Percentiles rank a stretch among this genome's conserved stretches.
phyloP scores from a whole-genome alignment of 2,113 vertebrate genomes.

The Gobio gobio region DNA sequence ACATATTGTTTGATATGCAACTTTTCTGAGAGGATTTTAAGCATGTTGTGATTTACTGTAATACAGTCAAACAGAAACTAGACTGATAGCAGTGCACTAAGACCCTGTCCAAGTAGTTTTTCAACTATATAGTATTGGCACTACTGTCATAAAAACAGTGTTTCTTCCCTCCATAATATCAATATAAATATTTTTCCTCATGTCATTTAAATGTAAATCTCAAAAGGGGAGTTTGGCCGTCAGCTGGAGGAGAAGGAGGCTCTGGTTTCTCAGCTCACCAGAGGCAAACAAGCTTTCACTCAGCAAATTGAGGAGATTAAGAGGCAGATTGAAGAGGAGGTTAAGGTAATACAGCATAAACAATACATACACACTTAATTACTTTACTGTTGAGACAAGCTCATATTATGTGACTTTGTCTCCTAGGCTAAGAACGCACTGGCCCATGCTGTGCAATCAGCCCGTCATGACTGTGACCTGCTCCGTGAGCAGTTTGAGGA shows the following conservation, averaged over 20 bases:
- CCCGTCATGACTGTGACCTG: constrained; percentile 75
- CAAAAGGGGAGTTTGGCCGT: too few species aligned
- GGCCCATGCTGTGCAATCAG: constrained; percentile 41
- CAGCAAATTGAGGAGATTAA: too few species aligned
- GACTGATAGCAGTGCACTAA: neutral
- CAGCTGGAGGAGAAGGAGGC: too few species aligned
- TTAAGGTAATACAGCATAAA: too few species aligned
- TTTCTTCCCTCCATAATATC: neutral
- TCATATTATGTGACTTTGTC: too few species aligned
- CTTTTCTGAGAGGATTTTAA: neutral
- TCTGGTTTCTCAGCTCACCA: too few species aligned
- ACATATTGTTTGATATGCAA: neutral
- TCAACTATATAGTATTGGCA: neutral
- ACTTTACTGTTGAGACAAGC: neutral
- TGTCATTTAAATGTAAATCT: too few species aligned
- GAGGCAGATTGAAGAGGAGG: too few species aligned
- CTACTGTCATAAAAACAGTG: neutral
- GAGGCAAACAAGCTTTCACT: too few species aligned
- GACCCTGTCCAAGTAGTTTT: neutral
- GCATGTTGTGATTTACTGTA: neutral
- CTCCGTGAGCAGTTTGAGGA: constrained; percentile 76
- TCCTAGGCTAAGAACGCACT: constrained; percentile 7
- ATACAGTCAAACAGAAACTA: neutral
- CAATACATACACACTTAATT: too few species aligned
- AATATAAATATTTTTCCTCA: neutral